These are phyloP conservation scores for Habropoda laboriosa DNA, from an alignment of 1,140 invertebrate species.

Conservation along the genomic window DNA sequence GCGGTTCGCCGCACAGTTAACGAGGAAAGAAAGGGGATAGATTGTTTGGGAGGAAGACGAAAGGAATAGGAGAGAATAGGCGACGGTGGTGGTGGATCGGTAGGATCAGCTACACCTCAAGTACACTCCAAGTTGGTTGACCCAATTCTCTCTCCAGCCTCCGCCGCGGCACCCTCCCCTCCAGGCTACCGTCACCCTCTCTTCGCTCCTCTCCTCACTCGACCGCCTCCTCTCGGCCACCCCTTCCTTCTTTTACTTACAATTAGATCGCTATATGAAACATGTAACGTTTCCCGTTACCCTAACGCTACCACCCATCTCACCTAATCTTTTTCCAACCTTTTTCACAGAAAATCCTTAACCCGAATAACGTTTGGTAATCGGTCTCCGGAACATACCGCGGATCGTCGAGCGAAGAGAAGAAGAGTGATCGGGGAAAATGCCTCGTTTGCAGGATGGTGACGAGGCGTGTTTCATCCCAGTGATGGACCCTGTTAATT, in stretches of 20 bases:
- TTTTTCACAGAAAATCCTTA: background rate
- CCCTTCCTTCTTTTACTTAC: conserved; percentile 16
- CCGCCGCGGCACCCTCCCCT: conserved; percentile 40
- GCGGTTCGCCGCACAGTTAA: background rate
- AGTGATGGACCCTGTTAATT: conserved; percentile 31
- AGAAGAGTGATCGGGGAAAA: background rate
- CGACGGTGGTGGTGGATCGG: background rate
- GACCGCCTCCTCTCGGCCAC: background rate
- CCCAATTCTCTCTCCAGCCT: conserved; percentile 71
- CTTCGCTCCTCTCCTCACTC: background rate
- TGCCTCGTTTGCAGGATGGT: background rate
- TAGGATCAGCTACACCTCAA: conserved; percentile 69
- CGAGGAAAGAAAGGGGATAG: conserved; percentile 16
- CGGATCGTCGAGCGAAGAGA: no score
- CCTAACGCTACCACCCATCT: no score
- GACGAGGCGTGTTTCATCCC: conserved; percentile 2
- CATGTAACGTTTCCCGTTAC: no score
- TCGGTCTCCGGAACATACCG: no score
- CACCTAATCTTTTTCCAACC: background rate
- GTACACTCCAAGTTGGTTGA: conserved; percentile 72
- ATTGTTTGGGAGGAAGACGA: conserved; percentile 21
- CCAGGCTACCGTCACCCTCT: background rate
- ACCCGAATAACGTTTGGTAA: conserved; percentile 5
- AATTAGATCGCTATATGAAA: conserved; percentile 13
- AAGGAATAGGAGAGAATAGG: conserved; percentile 1